These are phyloP conservation scores for Bicyclus anynana DNA, from an alignment of 1,140 invertebrate species.

Conservation along the genomic window DNA sequence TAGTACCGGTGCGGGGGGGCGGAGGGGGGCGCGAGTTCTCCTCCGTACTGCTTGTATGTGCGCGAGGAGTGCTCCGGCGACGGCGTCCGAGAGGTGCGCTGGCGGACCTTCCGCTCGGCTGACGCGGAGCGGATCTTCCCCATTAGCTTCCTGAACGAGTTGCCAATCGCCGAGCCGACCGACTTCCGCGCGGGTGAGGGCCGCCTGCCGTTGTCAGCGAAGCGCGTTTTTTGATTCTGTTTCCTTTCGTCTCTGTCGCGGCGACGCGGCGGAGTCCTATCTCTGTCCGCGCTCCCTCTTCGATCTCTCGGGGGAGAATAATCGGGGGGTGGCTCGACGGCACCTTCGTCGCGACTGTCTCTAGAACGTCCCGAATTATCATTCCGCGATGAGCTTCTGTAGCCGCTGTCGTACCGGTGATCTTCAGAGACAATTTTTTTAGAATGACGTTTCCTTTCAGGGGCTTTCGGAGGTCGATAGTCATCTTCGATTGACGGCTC, in stretches of 20 bases:
- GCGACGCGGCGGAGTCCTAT: slow-evolving; percentile 74
- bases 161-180: slow-evolving; percentile 79
- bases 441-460: slow-evolving; percentile 78
- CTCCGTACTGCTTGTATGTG: slow-evolving; percentile 73
- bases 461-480: slow-evolving; percentile 75
- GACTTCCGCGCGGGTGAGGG: slow-evolving; percentile 75
- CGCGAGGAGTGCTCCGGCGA: slow-evolving; percentile 74
- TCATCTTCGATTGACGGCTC: slow-evolving; percentile 68
- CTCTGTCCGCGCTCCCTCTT: slow-evolving; percentile 70
- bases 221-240: slow-evolving; percentile 82
- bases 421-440: slow-evolving; percentile 72
- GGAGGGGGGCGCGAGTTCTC: slow-evolving; percentile 73
- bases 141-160: slow-evolving; percentile 86
- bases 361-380: slow-evolving; percentile 69
- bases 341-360: slow-evolving; percentile 67
- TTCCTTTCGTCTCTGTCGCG: slow-evolving; percentile 76
- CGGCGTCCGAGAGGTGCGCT: slow-evolving; percentile 76
- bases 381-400: slow-evolving; percentile 74
- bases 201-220: slow-evolving; percentile 77
- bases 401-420: slow-evolving; percentile 75
- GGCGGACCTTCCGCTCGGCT: slow-evolving; percentile 82
- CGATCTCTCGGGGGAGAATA: slow-evolving; percentile 81
- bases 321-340: slow-evolving; percentile 82
- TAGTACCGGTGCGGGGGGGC: slow-evolving; percentile 85
- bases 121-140: slow-evolving; percentile 87